Conservation (phyloP, 2,113 vertebrate genomes). For the Anhinga anhinga region DNA sequence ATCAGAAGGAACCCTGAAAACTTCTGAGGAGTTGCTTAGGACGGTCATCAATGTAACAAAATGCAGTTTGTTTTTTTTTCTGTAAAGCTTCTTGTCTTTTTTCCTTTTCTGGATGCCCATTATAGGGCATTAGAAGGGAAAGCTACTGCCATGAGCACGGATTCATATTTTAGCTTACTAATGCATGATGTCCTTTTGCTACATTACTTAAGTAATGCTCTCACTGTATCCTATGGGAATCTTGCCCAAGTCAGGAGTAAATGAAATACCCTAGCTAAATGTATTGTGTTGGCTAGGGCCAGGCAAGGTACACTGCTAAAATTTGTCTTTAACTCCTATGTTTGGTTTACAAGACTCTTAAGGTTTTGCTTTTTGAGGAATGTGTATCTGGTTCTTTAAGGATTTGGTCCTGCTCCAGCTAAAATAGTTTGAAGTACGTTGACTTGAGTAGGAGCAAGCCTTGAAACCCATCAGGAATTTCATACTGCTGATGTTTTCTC, state of each 20-base stretch:
- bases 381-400: neutral
- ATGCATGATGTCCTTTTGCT: slow-evolving; percentile 33
- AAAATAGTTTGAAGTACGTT: neutral
- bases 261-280: neutral
- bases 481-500: slow-evolving; percentile 29
- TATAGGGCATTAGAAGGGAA: slow-evolving; percentile 10
- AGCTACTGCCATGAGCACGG: neutral
- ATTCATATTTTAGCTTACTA: slow-evolving; percentile 36
- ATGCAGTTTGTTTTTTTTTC: neutral
- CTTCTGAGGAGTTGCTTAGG: slow-evolving; percentile 30
- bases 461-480: slow-evolving; percentile 41
- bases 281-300: neutral
- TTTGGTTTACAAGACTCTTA: neutral
- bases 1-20: slow-evolving; percentile 17
- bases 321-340: neutral
- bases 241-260: neutral
- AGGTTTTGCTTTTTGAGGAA: slow-evolving; percentile 39
- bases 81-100: slow-evolving; percentile 4
- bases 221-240: neutral
- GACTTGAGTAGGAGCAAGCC: slow-evolving; percentile 4
- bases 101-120: neutral
- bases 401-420: neutral
- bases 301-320: neutral
- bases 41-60: neutral
- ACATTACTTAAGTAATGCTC: neutral